Percentiles rank a stretch among this genome's conserved stretches.
phyloP scores from a whole-genome alignment of 2,888 invertebrate genomes.

The Drosophila helvetica region DNA sequence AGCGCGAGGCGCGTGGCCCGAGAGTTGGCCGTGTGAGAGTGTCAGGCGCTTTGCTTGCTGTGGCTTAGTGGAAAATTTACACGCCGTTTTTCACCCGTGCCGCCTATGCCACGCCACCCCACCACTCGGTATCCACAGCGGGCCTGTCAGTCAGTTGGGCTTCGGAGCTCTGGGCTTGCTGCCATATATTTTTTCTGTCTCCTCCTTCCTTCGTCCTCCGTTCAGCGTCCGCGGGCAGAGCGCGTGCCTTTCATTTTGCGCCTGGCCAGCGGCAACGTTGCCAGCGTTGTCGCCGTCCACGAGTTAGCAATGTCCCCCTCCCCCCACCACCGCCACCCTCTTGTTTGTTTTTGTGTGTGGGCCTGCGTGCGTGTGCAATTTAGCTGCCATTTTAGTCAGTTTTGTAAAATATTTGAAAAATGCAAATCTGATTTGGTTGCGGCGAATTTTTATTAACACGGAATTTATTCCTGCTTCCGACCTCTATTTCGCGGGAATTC shows the following conservation, averaged over 20 bases:
- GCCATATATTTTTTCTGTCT: constrained; percentile 12
- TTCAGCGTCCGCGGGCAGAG: constrained; percentile 25
- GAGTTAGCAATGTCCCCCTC: constrained; percentile 39
- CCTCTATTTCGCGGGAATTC: not conserved
- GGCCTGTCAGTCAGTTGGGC: constrained; percentile 36
- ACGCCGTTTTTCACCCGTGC: constrained; percentile 28
- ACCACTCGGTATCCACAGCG: constrained; percentile 19
- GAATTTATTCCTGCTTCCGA: constrained; percentile 33
- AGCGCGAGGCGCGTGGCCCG: constrained; percentile 29
- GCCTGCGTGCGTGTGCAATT: constrained; percentile 19
- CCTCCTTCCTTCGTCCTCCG: not conserved
- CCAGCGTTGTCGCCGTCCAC: constrained; percentile 50
- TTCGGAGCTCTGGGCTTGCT: constrained; percentile 25
- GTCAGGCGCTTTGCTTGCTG: constrained; percentile 49
- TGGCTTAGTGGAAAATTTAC: constrained; percentile 58
- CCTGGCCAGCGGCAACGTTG: constrained; percentile 47
- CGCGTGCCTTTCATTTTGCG: constrained; percentile 56
- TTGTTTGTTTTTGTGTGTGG: not conserved
- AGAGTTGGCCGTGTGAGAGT: constrained; percentile 41
- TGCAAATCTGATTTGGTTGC: constrained; percentile 39
- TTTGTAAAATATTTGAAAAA: constrained; percentile 45
- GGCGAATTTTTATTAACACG: constrained; percentile 43
- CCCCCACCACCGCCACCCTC: not conserved
- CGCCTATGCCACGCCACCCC: constrained; percentile 1
- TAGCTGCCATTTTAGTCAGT: constrained; percentile 40